Base-by-base conservation (phyloP, 1,140 invertebrate species). In the Maconellicoccus hirsutus region DNA sequence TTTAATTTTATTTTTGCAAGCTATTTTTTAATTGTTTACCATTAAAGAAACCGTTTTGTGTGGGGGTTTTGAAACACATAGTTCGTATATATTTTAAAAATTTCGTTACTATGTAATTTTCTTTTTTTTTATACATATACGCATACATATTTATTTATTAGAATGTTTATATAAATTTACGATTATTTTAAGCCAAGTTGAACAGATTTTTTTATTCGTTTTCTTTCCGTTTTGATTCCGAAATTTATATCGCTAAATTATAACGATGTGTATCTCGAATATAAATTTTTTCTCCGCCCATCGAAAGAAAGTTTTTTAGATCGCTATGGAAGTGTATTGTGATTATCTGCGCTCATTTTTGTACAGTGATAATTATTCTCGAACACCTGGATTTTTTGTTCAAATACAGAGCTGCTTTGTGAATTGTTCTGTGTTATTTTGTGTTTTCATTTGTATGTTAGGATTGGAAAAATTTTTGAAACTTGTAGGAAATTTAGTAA, bases 61-160 rank as follows among this genome's bases (percentile, higher is more conserved):
- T 33, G 29, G 29, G 29, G 29, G 12, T 33, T 33, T 52, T 52
- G 42, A 52, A 52, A 52, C n/a, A 16, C n/a, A 19, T 52, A 8
- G 6, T 16, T 52, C n/a, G 42, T 52, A 8, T 33, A 33, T 6
- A 33, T 33, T 33, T 52, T 52, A 52, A 52, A 52, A 52, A 52
- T 52, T 52, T 52, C 42, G 42, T 52, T 52, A 52, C 2, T 33
- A 12, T 33, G 29, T 19, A 52, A 16, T 52, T 52, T 52, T n/a
- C n/a, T 52, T 33, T 52, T 19, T 52, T 52, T 52, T 52, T 52
- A 52, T 52, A 52, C 42, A 52, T 52, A n/a, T 52, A 52, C n/a
- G n/a, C 42, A 16, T 14, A n/a, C n/a, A 52, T 52, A 52, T 52
- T 16, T n/a, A 52, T 52, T 52, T 52, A 52, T 52, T 52, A 52